Conservation (phyloP, 2,797 vertebrate genomes). For the Borostomias antarcticus region DNA sequence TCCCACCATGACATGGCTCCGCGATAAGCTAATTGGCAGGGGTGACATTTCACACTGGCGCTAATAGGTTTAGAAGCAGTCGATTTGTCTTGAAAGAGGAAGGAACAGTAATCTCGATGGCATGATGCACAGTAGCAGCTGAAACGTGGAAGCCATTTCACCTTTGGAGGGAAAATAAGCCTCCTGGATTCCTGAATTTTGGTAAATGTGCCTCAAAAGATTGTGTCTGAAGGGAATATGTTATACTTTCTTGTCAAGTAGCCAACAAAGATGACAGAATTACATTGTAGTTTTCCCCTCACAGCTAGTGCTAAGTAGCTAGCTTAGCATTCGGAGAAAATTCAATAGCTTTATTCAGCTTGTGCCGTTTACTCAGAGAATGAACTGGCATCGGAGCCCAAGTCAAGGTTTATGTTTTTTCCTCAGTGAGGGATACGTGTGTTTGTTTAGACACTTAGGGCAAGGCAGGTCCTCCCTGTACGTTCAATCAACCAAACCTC, state of each 20-base stretch:
- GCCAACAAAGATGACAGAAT: constrained; percentile 6
- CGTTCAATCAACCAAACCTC: background rate
- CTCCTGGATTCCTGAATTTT: constrained; percentile 38
- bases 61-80: constrained; percentile 70
- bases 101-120: constrained; percentile 41
- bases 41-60: constrained; percentile 63
- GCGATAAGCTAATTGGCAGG: constrained; percentile 63
- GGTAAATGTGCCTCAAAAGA: constrained; percentile 24
- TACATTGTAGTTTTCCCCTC: background rate
- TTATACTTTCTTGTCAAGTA: background rate
- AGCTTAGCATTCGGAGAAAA: background rate
- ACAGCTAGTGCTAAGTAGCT: background rate
- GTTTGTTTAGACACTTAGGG: constrained; percentile 40
- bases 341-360: background rate
- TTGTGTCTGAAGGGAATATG: constrained; percentile 4
- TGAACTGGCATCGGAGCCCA: constrained; percentile 16
- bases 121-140: constrained; percentile 11
- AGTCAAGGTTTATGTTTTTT: constrained; percentile 39
- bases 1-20: constrained; percentile 48
- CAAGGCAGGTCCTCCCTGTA: constrained; percentile 43
- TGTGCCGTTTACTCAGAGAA: constrained; percentile 4
- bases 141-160: constrained; percentile 38
- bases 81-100: constrained; percentile 55
- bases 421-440: constrained; percentile 36
- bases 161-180: constrained; percentile 34